Percentiles rank a stretch among this genome's conserved stretches.
Conservation (phyloP, 2,797 vertebrate genomes). For the Carduelis carduelis region DNA sequence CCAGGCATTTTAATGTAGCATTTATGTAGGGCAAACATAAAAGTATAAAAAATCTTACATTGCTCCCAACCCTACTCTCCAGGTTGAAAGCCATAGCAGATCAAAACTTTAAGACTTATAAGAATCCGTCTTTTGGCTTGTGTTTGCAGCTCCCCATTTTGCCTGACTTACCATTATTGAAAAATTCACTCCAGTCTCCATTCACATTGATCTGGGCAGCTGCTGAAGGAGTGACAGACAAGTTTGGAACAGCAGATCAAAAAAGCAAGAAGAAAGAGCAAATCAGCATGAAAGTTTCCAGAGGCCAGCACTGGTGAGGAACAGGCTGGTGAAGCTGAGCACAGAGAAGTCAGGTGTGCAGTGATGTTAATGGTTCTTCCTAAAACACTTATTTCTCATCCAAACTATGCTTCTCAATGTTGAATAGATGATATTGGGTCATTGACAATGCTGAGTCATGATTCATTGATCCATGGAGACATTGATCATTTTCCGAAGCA, state of each 20-base stretch:
- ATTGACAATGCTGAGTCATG: not conserved
- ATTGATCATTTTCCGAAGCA: not conserved
- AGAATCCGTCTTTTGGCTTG: not conserved
- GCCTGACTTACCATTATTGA: not conserved
- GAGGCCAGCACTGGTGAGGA: not conserved
- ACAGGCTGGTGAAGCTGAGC: not conserved
- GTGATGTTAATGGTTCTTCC: not conserved
- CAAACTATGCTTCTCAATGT: not conserved
- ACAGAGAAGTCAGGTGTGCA: not conserved
- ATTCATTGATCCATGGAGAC: not conserved
- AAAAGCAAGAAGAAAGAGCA: not conserved
- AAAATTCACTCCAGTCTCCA: not conserved
- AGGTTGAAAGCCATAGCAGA: not conserved
- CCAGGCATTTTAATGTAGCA: not conserved
- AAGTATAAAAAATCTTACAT: not conserved
- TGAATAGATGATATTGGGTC: not conserved
- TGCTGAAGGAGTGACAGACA: not conserved
- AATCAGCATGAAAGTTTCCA: not conserved
- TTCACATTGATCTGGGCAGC: not conserved
- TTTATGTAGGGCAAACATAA: not conserved
- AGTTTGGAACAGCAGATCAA: not conserved
- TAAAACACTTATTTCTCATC: not conserved
- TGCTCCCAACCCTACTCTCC: not conserved
- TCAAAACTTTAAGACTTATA: slow-evolving; percentile 1
- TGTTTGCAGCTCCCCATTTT: not conserved